Conservation (phyloP, 64 coral and sea anemone species). For the Porites lutea region DNA sequence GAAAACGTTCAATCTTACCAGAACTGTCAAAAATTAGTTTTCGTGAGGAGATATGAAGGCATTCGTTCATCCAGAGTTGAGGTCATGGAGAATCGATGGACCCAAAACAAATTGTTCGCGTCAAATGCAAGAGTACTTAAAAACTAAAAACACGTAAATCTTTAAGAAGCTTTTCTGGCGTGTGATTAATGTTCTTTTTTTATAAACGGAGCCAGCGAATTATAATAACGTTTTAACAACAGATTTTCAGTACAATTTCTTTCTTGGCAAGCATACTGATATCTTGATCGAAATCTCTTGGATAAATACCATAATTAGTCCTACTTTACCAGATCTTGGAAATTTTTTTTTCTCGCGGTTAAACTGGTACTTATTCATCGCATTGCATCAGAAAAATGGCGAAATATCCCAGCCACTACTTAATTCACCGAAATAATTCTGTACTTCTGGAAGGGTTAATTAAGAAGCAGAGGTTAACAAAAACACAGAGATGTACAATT, state of each 20-base stretch:
- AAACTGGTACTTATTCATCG: no score
- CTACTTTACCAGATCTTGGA: not conserved
- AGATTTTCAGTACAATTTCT: not conserved
- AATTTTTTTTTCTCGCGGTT: no score
- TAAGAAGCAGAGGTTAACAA: no score
- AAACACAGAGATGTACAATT: no score
- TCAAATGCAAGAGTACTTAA: not conserved
- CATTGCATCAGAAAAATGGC: no score
- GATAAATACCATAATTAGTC: not conserved
- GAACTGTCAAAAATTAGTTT: no score
- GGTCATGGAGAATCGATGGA: not conserved
- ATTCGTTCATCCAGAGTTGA: not conserved
- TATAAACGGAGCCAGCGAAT: not conserved
- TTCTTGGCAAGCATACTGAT: no score
- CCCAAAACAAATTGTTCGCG: not conserved
- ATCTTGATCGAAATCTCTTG: not conserved
- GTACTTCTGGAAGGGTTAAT: no score
- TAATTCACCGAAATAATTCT: no score
- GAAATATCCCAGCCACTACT: no score
- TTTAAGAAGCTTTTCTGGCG: not conserved
- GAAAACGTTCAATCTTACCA: no score
- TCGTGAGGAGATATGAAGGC: not conserved
- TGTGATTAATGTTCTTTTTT: not conserved
- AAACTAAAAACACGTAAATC: not conserved
- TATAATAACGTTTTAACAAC: slow-evolving; percentile 3